Percentiles rank a stretch among this genome's conserved stretches.
phyloP scores from a whole-genome alignment of 2,113 vertebrate genomes.

The Hippoglossus stenolepis region DNA sequence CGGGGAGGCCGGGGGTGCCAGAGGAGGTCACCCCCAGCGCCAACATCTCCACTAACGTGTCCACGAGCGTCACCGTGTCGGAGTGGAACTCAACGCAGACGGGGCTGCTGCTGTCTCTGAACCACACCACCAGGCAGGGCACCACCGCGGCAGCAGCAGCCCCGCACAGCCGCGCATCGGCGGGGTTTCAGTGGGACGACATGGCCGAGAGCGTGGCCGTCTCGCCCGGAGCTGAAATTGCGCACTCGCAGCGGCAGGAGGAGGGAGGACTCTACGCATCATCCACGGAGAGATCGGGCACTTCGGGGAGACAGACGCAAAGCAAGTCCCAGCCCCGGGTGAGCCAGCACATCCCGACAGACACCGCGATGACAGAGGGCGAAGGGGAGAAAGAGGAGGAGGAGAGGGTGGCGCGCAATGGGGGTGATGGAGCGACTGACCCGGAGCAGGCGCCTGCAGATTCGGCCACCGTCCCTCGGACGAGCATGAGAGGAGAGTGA shows the following conservation, averaged over 20 bases:
- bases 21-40: conserved; percentile 61
- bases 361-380: background rate
- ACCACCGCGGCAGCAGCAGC: background rate
- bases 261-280: conserved; percentile 62
- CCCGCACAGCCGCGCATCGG: conserved; percentile 24
- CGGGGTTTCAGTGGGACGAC: conserved; percentile 61
- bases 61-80: conserved; percentile 55
- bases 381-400: conserved; percentile 26
- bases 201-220: conserved; percentile 41
- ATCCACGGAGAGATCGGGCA: conserved; percentile 39
- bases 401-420: conserved; percentile 29
- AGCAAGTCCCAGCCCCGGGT: conserved; percentile 6
- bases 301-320: conserved; percentile 35
- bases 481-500: conserved; percentile 56
- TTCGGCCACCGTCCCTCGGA: conserved; percentile 40
- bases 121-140: conserved; percentile 22
- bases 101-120: conserved; percentile 34
- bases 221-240: conserved; percentile 47
- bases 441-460: conserved; percentile 28
- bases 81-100: conserved; percentile 78
- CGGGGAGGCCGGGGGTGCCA: conserved; percentile 60
- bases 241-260: conserved; percentile 54
- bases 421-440: conserved; percentile 24
- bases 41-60: conserved; percentile 71
- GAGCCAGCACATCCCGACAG: conserved; percentile 18